Conservation (phyloP, 2,113 vertebrate genomes). For the Pipra filicauda region DNA sequence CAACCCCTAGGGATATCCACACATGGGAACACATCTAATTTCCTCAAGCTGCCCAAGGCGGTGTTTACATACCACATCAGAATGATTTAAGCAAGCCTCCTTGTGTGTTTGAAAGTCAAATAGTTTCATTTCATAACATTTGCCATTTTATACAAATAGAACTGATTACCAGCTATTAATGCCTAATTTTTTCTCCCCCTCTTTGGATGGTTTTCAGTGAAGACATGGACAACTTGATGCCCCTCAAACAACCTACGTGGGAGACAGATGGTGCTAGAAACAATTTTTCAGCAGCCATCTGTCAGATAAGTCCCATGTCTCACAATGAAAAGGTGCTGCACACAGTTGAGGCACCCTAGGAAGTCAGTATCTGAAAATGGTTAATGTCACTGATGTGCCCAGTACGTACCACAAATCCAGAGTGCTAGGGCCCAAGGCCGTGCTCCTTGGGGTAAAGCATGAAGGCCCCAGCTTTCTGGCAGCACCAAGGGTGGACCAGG, state of each 20-base stretch:
- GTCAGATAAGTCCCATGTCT: not conserved
- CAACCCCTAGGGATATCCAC: not conserved
- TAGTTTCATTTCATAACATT: not conserved
- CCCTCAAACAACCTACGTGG: not conserved
- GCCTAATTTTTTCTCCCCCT: accelerated
- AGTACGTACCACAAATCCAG: not conserved
- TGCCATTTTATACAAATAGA: not conserved
- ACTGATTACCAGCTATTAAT: not conserved
- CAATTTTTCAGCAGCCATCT: not conserved
- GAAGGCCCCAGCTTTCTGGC: not conserved
- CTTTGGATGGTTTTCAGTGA: not conserved
- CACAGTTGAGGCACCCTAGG: too few species aligned
- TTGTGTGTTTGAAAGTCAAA: not conserved
- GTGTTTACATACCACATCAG: not conserved
- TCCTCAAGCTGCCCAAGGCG: not conserved
- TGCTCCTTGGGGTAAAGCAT: not conserved
- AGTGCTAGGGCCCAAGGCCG: not conserved
- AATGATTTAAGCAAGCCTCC: not conserved
- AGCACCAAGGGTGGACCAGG: not conserved
- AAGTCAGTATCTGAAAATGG: not conserved
- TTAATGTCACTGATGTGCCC: not conserved
- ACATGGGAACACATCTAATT: not conserved
- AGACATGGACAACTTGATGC: not conserved
- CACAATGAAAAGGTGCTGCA: not conserved
- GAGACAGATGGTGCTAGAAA: not conserved